Percentiles rank a stretch among this genome's conserved stretches.
phyloP scores from a whole-genome alignment of 2,113 vertebrate species.

The Mus spicilegus region DNA sequence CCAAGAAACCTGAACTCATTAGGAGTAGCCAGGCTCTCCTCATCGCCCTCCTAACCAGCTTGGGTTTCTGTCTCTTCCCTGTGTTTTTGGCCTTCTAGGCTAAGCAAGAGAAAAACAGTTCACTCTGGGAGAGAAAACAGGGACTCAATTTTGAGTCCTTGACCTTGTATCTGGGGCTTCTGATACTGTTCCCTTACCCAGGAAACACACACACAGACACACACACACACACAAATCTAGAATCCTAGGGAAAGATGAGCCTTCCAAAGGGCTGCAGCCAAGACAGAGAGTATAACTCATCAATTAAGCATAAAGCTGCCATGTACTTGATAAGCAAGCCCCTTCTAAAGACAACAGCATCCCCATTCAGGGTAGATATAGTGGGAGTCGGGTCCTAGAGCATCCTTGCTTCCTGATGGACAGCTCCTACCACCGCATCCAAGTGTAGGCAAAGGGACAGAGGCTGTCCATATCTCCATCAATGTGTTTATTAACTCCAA shows the following conservation, averaged over 20 bases:
- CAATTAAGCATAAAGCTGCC: neutral
- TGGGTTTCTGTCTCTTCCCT: slow-evolving; percentile 54
- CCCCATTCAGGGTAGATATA: neutral
- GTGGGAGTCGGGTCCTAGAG: neutral
- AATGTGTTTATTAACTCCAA: neutral
- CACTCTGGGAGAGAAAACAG: slow-evolving; percentile 9
- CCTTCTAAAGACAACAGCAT: neutral
- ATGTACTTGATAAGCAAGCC: neutral
- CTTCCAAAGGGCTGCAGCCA: neutral
- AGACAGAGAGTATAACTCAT: neutral
- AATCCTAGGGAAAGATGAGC: neutral
- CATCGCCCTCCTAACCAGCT: slow-evolving; percentile 13
- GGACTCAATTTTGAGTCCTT: neutral
- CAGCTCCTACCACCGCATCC: neutral
- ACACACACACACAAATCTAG: slow-evolving; percentile 24
- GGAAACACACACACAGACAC: neutral
- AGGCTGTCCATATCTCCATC: neutral
- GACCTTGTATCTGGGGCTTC: neutral
- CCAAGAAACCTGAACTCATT: slow-evolving; percentile 61
- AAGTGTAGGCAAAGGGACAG: neutral
- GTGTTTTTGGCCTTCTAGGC: neutral
- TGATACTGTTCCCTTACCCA: neutral
- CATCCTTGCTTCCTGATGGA: neutral
- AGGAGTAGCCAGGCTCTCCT: slow-evolving; percentile 38
- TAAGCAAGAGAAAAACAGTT: neutral